A percentile compares a stretch with the other conserved stretches of the same genome.
Evolutionary conservation across 2,113 vertebrate genomes (phyloP).

Genomic region (Elephas maximus): DNA sequence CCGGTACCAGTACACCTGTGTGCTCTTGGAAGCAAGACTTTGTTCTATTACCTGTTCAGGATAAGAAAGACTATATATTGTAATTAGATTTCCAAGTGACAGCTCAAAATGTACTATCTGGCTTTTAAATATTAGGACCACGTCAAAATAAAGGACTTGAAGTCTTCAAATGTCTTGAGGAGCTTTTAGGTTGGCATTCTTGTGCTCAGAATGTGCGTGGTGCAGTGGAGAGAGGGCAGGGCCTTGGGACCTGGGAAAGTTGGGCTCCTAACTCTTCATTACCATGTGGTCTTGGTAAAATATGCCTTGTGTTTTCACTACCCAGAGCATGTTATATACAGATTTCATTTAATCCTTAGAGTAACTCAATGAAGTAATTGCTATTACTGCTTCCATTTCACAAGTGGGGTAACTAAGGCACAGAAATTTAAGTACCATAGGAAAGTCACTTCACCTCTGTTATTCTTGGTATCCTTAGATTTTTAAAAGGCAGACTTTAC

Average conservation of each 20-base stretch:
- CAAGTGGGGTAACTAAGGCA: not conserved
- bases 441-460: not conserved
- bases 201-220: not conserved
- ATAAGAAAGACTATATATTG: not conserved
- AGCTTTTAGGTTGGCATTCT: not conserved
- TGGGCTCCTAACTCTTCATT: not conserved
- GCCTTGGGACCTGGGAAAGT: not conserved
- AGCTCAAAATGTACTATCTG: not conserved
- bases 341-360: not conserved
- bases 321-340: not conserved
- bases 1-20: not conserved
- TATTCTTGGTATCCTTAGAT: not conserved
- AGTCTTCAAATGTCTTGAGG: not conserved
- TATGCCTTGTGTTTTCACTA: not conserved
- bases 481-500: not conserved
- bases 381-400: not conserved
- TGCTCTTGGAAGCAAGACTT: not conserved
- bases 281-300: not conserved
- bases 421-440: not conserved
- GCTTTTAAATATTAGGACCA: not conserved
- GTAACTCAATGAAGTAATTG: not conserved
- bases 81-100: slow-evolving; percentile 28
- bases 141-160: not conserved
- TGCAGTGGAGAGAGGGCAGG: not conserved
- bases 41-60: not conserved